A percentile compares a stretch with the other conserved stretches of the same genome.
phyloP scores from a whole-genome alignment of 2,888 invertebrate genomes.

The Rhingia rostrata region DNA sequence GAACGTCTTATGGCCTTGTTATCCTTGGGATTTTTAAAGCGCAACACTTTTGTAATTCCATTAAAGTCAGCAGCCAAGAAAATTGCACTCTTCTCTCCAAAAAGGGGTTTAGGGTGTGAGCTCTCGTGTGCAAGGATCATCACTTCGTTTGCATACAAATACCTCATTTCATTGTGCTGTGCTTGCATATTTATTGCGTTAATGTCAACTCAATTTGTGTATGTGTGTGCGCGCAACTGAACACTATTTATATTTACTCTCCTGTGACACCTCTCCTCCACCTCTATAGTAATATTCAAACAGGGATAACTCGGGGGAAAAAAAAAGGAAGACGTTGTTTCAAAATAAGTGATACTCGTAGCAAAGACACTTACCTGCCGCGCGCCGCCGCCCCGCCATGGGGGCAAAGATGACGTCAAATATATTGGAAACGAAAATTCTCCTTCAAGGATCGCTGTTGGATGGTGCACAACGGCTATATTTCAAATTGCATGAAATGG shows the following conservation, averaged over 20 bases:
- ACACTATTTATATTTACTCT: conserved; percentile 19
- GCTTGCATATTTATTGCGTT: conserved; percentile 71
- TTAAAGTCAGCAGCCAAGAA: conserved; percentile 54
- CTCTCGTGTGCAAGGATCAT: conserved; percentile 53
- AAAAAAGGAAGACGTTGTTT: conserved; percentile 7
- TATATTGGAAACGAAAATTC: conserved; percentile 46
- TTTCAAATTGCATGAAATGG: conserved; percentile 67
- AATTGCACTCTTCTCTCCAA: not conserved
- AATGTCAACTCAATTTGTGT: conserved; percentile 63
- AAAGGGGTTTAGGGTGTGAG: not conserved
- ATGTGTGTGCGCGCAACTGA: conserved; percentile 12
- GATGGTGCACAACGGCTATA: conserved; percentile 37
- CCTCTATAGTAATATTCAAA: conserved; percentile 19
- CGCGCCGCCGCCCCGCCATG: not conserved
- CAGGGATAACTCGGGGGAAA: not conserved
- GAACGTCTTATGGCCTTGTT: conserved; percentile 42
- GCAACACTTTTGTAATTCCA: conserved; percentile 48
- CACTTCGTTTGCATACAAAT: conserved; percentile 69
- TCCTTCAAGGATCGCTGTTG: conserved; percentile 15
- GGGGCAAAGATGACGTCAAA: conserved; percentile 18
- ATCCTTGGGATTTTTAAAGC: conserved; percentile 53
- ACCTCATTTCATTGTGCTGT: conserved; percentile 51
- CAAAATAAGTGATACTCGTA: conserved; percentile 8
- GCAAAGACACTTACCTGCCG: conserved; percentile 4
- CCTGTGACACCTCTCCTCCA: not conserved